phyloP scores from a whole-genome alignment of 2,888 invertebrate species.

The Diplazon laetatorius region DNA sequence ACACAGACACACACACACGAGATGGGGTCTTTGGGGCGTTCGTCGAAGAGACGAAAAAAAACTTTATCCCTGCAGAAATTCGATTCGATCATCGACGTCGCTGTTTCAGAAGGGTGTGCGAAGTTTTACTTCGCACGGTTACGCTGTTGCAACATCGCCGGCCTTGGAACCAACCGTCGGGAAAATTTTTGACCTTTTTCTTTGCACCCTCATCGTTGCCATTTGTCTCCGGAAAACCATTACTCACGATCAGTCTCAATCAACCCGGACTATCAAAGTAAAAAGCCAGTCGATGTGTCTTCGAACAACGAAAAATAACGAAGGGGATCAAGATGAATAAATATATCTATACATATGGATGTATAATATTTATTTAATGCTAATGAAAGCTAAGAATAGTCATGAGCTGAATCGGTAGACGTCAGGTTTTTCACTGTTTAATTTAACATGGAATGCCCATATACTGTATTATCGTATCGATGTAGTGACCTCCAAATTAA shows the following conservation, averaged over 20 bases:
- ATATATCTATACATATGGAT: too few relatives aligned
- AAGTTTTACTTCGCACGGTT: neutral
- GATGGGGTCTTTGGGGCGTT: neutral
- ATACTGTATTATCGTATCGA: too few relatives aligned
- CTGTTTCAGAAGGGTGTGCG: slow-evolving; percentile 1
- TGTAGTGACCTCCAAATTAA: too few relatives aligned
- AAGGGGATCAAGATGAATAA: neutral
- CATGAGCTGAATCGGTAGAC: too few relatives aligned
- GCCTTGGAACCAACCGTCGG: neutral
- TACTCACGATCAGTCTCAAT: neutral
- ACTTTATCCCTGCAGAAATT: neutral
- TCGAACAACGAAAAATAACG: neutral
- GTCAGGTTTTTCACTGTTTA: too few relatives aligned
- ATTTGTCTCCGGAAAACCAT: neutral
- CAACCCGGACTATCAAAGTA: too few relatives aligned
- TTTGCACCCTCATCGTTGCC: neutral
- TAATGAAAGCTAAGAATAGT: too few relatives aligned
- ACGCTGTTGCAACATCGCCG: neutral
- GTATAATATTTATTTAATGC: too few relatives aligned
- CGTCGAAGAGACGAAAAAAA: neutral
- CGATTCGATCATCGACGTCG: slow-evolving; percentile 1
- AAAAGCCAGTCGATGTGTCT: neutral
- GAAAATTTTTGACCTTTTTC: neutral
- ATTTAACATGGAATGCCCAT: too few relatives aligned
- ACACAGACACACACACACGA: too few relatives aligned